These are phyloP conservation scores for Laothoe populi DNA, from an alignment of 2,888 invertebrate genomes.

Conservation along the genomic window DNA sequence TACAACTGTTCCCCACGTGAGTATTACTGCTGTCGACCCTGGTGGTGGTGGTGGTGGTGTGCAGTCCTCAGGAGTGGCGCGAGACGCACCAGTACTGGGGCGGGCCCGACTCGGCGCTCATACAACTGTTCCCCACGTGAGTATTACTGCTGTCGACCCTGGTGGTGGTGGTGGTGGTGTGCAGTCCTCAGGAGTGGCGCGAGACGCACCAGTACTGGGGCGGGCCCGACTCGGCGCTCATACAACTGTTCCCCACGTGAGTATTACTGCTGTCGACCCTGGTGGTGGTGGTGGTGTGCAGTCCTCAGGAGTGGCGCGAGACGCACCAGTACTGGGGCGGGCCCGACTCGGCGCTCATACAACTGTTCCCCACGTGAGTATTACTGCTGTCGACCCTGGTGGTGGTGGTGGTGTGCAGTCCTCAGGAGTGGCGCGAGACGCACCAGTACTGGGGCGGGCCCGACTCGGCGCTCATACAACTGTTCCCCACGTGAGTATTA, in stretches of 20 bases:
- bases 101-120: conserved; percentile 89
- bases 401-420: conserved; percentile 76
- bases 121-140: too few relatives aligned
- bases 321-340: conserved; percentile 93
- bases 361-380: too few relatives aligned
- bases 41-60: conserved; percentile 77
- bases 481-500: too few relatives aligned
- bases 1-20: too few relatives aligned
- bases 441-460: conserved; percentile 93
- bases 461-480: conserved; percentile 91
- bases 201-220: conserved; percentile 95
- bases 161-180: conserved; percentile 77
- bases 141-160: too few relatives aligned
- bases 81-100: conserved; percentile 95
- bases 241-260: too few relatives aligned
- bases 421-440: conserved; percentile 94
- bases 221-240: conserved; percentile 89
- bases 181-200: conserved; percentile 91
- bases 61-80: conserved; percentile 91
- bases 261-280: too few relatives aligned
- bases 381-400: conserved; percentile 87
- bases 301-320: conserved; percentile 94
- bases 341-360: conserved; percentile 90
- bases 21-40: too few relatives aligned
- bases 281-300: conserved; percentile 72